Evolutionary conservation across 23 tunicate species (phyloP).

Genomic region (Ciona savignyi): DNA sequence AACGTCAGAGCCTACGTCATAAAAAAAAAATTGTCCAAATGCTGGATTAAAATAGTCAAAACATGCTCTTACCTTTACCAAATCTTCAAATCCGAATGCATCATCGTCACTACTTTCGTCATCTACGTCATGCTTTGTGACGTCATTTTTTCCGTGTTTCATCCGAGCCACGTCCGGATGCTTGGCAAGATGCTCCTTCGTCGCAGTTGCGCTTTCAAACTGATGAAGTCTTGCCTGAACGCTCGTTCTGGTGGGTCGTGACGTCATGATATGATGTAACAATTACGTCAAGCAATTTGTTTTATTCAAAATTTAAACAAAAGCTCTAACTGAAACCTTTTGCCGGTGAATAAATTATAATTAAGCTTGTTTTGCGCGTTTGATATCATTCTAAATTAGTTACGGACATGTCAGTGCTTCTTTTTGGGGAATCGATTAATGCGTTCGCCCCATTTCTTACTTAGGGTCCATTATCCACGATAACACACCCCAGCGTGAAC

Average conservation of each 20-base stretch:
- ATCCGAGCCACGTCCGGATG: neutral
- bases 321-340: too few species aligned
- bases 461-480: too few species aligned
- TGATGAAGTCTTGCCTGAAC: conserved; percentile 64
- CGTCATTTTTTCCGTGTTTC: neutral
- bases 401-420: too few species aligned
- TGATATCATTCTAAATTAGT: too few species aligned
- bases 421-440: too few species aligned
- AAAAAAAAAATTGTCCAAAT: neutral
- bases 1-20: conserved; percentile 21
- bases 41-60: neutral
- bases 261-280: neutral
- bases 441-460: too few species aligned
- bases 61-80: neutral
- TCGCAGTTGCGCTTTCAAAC: conserved; percentile 31
- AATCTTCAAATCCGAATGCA: neutral
- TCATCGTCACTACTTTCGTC: neutral
- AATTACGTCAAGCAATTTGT: neutral
- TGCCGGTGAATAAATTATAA: too few species aligned
- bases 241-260: conserved; percentile 13
- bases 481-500: too few species aligned
- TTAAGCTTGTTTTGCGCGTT: too few species aligned
- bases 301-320: neutral
- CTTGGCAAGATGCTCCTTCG: neutral
- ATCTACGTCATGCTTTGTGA: too few species aligned